These are phyloP conservation scores for Gobiocypris rarus DNA, from an alignment of 2,113 vertebrate genomes.

Conservation along the genomic window DNA sequence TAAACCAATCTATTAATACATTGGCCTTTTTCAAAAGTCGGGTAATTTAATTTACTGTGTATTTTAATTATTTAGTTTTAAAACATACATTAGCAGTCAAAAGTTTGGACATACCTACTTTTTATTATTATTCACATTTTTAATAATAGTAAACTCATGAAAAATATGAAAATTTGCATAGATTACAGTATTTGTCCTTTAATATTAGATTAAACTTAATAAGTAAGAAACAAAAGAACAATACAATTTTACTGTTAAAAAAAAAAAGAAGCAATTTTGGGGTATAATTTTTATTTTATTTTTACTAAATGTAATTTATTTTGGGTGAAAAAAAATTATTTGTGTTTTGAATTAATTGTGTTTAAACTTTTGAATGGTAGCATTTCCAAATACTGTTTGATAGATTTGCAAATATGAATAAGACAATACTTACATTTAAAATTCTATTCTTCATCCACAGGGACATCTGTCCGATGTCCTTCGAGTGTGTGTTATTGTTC, in stretches of 20 bases:
- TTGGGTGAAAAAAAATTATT: no score
- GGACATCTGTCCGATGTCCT: not conserved
- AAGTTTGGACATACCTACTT: not conserved
- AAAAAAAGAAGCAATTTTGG: no score
- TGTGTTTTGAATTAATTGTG: not conserved
- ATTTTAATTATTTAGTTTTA: not conserved
- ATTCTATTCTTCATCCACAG: not conserved
- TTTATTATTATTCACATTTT: not conserved
- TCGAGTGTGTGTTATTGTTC: conserved; percentile 37
- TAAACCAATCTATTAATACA: not conserved
- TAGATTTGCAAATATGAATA: not conserved
- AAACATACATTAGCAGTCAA: not conserved
- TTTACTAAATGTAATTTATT: no score
- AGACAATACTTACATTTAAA: not conserved
- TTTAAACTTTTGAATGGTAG: no score
- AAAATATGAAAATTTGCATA: not conserved
- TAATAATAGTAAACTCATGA: not conserved
- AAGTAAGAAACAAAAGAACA: not conserved
- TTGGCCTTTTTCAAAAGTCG: no score
- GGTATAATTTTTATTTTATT: no score
- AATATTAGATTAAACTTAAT: not conserved
- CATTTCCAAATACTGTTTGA: not conserved
- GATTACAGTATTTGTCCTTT: not conserved
- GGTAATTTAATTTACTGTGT: not conserved
- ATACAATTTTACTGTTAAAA: not conserved